Evolutionary conservation across 2,888 invertebrate species (phyloP).

Genomic region (Lasioglossum zephyrum): DNA sequence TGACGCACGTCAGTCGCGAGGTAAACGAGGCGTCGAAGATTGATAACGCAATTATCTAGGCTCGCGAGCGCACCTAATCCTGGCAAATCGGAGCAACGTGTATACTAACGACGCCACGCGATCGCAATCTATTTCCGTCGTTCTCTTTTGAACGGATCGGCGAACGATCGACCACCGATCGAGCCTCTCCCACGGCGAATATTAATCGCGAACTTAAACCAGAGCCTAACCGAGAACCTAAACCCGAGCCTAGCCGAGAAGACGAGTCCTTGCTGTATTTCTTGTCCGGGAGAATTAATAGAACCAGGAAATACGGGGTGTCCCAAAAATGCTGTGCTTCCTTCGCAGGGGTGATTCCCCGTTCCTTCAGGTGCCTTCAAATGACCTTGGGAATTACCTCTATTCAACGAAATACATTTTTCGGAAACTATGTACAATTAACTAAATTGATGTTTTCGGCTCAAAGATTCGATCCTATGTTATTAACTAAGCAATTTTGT

Average conservation of each 20-base stretch:
- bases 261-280: background rate
- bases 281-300: background rate
- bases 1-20: conserved; percentile 13
- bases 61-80: conserved; percentile 26
- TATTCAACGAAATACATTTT: too few species aligned
- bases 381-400: too few species aligned
- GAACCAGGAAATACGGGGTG: conserved; percentile 24
- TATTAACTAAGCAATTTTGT: too few species aligned
- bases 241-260: background rate
- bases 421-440: background rate
- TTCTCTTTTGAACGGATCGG: background rate
- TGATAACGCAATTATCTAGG: conserved; percentile 58
- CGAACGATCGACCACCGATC: background rate
- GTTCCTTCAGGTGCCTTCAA: too few species aligned
- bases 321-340: too few species aligned
- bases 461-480: too few species aligned
- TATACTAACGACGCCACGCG: conserved; percentile 25
- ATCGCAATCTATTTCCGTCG: conserved; percentile 22
- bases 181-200: background rate
- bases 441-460: too few species aligned
- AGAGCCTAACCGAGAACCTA: background rate
- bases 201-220: background rate
- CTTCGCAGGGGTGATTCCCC: too few species aligned
- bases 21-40: conserved; percentile 36
- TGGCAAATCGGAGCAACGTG: conserved; percentile 45